Evolutionary conservation across 2,797 vertebrate genomes (phyloP).

Genomic region (Chloroceryle amazona): DNA sequence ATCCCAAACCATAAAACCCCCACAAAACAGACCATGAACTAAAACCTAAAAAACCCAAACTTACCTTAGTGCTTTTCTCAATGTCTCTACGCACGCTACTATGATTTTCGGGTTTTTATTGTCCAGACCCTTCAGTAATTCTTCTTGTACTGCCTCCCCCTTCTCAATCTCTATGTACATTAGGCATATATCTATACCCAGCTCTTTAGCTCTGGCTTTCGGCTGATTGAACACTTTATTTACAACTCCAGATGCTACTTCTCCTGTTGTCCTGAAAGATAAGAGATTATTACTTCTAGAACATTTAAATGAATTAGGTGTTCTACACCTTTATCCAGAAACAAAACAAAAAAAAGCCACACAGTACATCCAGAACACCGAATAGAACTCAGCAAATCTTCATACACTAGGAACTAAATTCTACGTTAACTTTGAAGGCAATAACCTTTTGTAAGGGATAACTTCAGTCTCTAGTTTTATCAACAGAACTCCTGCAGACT

Average conservation of each 20-base stretch:
- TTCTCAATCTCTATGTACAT: slow-evolving; percentile 98
- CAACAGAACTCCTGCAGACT: not conserved
- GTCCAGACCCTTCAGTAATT: slow-evolving; percentile 95
- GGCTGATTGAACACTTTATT: slow-evolving; percentile 99
- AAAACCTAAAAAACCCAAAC: not conserved
- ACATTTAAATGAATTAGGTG: not conserved
- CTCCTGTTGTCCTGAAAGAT: slow-evolving; percentile 91
- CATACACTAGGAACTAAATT: not conserved
- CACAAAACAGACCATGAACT: not conserved
- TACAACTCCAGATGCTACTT: slow-evolving; percentile 96
- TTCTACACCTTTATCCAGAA: not conserved
- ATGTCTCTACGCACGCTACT: slow-evolving; percentile 91
- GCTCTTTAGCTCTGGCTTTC: slow-evolving; percentile 96
- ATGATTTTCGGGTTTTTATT: slow-evolving; percentile 98
- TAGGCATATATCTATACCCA: slow-evolving; percentile 94
- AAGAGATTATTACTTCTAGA: not conserved
- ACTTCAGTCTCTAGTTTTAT: not conserved
- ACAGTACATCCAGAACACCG: not conserved
- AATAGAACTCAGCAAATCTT: not conserved
- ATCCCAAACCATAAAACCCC: not conserved
- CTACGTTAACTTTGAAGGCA: not conserved
- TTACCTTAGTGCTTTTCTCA: slow-evolving; percentile 93
- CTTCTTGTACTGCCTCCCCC: slow-evolving; percentile 93
- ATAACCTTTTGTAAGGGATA: not conserved
- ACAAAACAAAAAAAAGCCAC: not conserved